Conservation (phyloP, 2,113 vertebrate species). For the Synodontis membranacea region DNA sequence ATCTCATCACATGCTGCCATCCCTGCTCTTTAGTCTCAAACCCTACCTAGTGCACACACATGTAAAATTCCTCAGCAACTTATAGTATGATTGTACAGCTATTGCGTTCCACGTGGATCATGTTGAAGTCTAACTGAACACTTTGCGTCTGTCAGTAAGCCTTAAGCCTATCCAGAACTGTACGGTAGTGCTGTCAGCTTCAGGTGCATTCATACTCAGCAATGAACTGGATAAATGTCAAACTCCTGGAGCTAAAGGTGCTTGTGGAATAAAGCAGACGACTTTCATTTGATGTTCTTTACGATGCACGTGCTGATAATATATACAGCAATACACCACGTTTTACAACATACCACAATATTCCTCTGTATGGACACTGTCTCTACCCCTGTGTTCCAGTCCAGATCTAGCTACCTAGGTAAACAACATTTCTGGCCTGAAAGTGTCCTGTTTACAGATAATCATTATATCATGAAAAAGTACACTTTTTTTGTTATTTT, state of each 20-base stretch:
- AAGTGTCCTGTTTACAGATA: too few species aligned
- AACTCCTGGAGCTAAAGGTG: slow-evolving; percentile 45
- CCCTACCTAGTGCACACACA: background rate
- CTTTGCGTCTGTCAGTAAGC: slow-evolving; percentile 5
- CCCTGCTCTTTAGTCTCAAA: background rate
- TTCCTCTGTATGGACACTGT: background rate
- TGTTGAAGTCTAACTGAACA: slow-evolving; percentile 21
- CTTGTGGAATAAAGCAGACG: slow-evolving; percentile 60
- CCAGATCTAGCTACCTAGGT: background rate
- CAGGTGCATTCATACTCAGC: slow-evolving; percentile 52
- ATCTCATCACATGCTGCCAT: background rate
- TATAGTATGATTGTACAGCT: background rate
- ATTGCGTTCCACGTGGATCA: background rate
- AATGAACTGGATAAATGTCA: slow-evolving; percentile 64
- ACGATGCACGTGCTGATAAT: background rate
- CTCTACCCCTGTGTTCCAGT: background rate
- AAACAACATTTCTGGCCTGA: background rate
- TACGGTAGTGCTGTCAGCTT: slow-evolving; percentile 51
- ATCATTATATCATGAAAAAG: too few species aligned
- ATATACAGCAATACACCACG: background rate
- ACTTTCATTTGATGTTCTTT: slow-evolving; percentile 8
- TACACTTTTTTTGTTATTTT: too few species aligned
- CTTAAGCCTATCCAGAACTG: slow-evolving; percentile 33
- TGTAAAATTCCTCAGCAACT: background rate
- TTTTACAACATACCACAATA: background rate